phyloP scores from a whole-genome alignment of 2,797 vertebrate species.

The Aeoliscus strigatus region DNA sequence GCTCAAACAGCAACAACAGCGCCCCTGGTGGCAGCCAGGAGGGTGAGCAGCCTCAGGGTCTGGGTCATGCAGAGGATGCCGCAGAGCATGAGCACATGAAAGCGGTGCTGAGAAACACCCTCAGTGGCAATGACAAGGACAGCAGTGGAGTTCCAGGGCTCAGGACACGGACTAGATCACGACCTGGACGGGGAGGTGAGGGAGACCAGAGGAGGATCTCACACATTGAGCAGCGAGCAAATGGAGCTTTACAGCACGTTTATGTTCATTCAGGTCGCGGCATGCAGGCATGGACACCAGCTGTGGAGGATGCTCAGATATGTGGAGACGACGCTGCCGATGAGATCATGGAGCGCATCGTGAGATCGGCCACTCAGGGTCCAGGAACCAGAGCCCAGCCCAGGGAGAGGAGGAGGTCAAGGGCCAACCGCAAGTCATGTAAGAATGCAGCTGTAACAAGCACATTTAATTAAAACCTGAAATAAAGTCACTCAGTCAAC shows the following conservation, averaged over 20 bases:
- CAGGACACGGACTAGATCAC: slow-evolving; percentile 78
- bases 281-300: too few species aligned
- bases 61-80: slow-evolving; percentile 81
- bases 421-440: slow-evolving; percentile 94
- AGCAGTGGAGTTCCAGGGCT: slow-evolving; percentile 62
- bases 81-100: slow-evolving; percentile 93
- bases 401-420: slow-evolving; percentile 88
- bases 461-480: too few species aligned
- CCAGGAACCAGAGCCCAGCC: slow-evolving; percentile 87
- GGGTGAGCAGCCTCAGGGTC: slow-evolving; percentile 74
- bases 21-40: slow-evolving; percentile 65
- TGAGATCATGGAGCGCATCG: slow-evolving; percentile 98
- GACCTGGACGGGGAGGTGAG: slow-evolving; percentile 81
- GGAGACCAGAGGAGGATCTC: neutral
- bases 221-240: too few species aligned
- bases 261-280: slow-evolving; percentile 70
- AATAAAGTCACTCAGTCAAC: too few species aligned
- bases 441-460: too few species aligned
- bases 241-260: too few species aligned
- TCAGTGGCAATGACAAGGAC: slow-evolving; percentile 60
- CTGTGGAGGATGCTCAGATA: slow-evolving; percentile 83
- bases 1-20: too few species aligned
- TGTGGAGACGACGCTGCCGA: slow-evolving; percentile 89
- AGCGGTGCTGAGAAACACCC: slow-evolving; percentile 84
- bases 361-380: slow-evolving; percentile 94